Conservation (phyloP, 2,888 invertebrate species). For the Schizaphis graminum region DNA sequence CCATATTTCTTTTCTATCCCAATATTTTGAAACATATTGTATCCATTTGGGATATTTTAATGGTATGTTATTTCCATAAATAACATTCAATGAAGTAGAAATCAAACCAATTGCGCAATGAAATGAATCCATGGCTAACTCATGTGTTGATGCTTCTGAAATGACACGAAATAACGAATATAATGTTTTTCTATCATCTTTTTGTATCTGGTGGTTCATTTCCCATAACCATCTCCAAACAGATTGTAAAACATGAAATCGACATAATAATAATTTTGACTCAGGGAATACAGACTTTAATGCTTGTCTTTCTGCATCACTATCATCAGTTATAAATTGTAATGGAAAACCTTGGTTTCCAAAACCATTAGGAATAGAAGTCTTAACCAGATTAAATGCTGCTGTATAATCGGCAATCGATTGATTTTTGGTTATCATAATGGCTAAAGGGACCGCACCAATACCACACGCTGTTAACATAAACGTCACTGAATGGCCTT, state of each 20-base stretch:
- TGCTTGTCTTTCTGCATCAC: slow-evolving; percentile 25
- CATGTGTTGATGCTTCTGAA: background rate
- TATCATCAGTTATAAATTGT: slow-evolving; percentile 33
- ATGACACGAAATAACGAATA: background rate
- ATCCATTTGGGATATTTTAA: background rate
- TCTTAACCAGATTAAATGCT: slow-evolving; percentile 1
- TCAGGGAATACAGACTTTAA: background rate
- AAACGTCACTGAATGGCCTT: background rate
- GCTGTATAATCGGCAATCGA: background rate
- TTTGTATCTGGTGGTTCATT: background rate
- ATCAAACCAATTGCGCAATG: background rate
- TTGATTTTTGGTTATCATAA: background rate
- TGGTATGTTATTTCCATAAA: background rate
- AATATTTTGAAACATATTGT: background rate
- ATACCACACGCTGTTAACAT: too few species aligned
- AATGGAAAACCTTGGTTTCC: slow-evolving; percentile 23
- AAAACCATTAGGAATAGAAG: slow-evolving; percentile 3
- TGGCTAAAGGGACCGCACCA: background rate
- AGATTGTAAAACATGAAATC: slow-evolving; percentile 27
- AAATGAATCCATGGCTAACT: background rate
- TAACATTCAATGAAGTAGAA: background rate
- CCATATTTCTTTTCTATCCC: too few species aligned
- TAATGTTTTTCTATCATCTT: slow-evolving; percentile 1
- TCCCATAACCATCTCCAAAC: slow-evolving; percentile 52
- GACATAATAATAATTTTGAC: slow-evolving; percentile 1